Evolutionary conservation across 64 coral and sea anemone genomes (phyloP).

Genomic region (Montipora cactus): DNA sequence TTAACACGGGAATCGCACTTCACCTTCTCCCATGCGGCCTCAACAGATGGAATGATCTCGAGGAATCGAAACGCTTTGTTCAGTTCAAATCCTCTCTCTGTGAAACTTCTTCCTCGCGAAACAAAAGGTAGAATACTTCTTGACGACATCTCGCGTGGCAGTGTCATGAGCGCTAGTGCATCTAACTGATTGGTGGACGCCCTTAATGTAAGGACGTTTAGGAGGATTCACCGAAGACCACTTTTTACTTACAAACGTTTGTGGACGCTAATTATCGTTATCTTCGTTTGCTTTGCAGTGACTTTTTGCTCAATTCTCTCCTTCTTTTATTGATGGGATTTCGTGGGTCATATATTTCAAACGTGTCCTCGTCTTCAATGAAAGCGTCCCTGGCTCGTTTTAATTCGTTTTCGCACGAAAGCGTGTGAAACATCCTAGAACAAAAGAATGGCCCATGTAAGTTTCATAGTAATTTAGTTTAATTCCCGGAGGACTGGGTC

Average conservation of each 20-base stretch:
- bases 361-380: slow-evolving; percentile 90
- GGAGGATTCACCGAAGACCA: not conserved
- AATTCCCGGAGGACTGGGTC: too few relatives aligned
- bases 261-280: not conserved
- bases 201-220: not conserved
- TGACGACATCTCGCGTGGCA: not conserved
- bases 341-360: slow-evolving; percentile 96
- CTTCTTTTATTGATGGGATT: slow-evolving; percentile 97
- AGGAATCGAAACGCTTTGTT: not conserved
- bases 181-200: not conserved
- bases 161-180: not conserved
- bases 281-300: slow-evolving; percentile 70
- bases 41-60: too few relatives aligned
- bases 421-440: slow-evolving; percentile 85
- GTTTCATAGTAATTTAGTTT: not conserved
- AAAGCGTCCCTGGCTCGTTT: slow-evolving; percentile 86
- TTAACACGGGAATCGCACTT: too few relatives aligned
- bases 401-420: slow-evolving; percentile 60
- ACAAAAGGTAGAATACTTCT: not conserved
- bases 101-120: not conserved
- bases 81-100: not conserved
- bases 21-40: too few relatives aligned
- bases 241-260: slow-evolving; percentile 7
- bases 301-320: slow-evolving; percentile 89
- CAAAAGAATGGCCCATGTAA: not conserved